These are phyloP conservation scores for Odobenus rosmarus DNA, from an alignment of 2,113 vertebrate genomes.

Conservation along the genomic window DNA sequence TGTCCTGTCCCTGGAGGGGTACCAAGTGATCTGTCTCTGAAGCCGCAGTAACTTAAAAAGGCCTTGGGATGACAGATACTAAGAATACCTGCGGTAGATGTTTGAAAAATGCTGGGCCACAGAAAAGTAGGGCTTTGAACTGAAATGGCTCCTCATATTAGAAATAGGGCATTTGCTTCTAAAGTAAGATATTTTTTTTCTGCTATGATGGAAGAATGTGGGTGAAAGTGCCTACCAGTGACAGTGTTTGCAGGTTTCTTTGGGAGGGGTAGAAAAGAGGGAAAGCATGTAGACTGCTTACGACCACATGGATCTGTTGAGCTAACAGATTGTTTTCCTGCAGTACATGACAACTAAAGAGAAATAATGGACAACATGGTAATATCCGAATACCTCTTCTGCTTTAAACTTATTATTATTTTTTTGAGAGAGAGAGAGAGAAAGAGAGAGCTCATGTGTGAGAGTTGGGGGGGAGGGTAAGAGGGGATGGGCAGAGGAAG, in stretches of 20 bases:
- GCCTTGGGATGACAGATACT: slow-evolving; percentile 55
- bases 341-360: neutral
- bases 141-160: slow-evolving; percentile 40
- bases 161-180: slow-evolving; percentile 60
- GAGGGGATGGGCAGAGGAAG: neutral
- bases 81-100: slow-evolving; percentile 45
- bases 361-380: neutral
- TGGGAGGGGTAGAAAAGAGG: neutral
- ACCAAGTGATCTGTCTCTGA: slow-evolving; percentile 52
- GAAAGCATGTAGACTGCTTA: neutral
- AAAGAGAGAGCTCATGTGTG: neutral
- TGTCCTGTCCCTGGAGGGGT: slow-evolving; percentile 38
- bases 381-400: neutral
- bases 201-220: slow-evolving; percentile 22
- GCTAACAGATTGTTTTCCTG: neutral
- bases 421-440: neutral
- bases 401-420: neutral
- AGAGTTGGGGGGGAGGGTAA: neutral
- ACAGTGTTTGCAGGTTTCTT: slow-evolving; percentile 13
- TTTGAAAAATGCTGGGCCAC: slow-evolving; percentile 37
- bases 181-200: neutral
- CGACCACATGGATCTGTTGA: slow-evolving; percentile 3
- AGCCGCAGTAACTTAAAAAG: slow-evolving; percentile 50
- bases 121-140: slow-evolving; percentile 57
- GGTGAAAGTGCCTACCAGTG: neutral